Evolutionary conservation across 2,888 invertebrate genomes (phyloP).

Genomic region (Dasysyrphus albostriatus): DNA sequence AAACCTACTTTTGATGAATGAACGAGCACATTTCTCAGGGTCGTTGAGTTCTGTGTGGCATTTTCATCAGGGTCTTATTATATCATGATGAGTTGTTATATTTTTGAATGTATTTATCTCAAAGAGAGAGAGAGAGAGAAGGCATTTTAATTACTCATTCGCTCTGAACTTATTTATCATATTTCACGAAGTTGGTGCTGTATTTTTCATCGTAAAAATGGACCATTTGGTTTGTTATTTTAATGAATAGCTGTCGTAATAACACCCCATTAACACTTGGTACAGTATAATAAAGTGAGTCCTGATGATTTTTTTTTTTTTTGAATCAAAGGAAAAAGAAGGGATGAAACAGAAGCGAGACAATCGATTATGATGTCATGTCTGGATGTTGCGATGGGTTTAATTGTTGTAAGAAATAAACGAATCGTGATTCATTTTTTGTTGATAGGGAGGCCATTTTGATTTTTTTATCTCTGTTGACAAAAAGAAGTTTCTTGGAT

Average conservation of each 20-base stretch:
- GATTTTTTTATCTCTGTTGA: not conserved
- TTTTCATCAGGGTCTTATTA: slow-evolving; percentile 31
- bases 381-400: not conserved
- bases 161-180: slow-evolving; percentile 37
- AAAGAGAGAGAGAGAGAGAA: not conserved
- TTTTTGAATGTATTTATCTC: not conserved
- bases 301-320: not conserved
- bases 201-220: slow-evolving; percentile 41
- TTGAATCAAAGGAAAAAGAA: not conserved
- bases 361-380: slow-evolving; percentile 60
- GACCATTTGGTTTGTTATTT: slow-evolving; percentile 63
- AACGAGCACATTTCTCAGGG: slow-evolving; percentile 26
- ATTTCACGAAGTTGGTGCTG: slow-evolving; percentile 37
- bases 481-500: not conserved
- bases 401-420: slow-evolving; percentile 34
- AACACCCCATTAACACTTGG: slow-evolving; percentile 69
- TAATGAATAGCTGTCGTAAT: slow-evolving; percentile 54
- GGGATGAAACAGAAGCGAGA: slow-evolving; percentile 1
- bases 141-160: slow-evolving; percentile 70
- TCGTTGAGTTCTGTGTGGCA: slow-evolving; percentile 8
- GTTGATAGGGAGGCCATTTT: slow-evolving; percentile 1
- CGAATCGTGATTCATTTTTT: slow-evolving; percentile 55
- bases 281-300: slow-evolving; percentile 11
- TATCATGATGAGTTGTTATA: not conserved
- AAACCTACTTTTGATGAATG: slow-evolving; percentile 7